A percentile compares a stretch with the other conserved stretches of the same genome.
Evolutionary conservation across 2,888 invertebrate species (phyloP).

Genomic region (Argyra leucocephala): DNA sequence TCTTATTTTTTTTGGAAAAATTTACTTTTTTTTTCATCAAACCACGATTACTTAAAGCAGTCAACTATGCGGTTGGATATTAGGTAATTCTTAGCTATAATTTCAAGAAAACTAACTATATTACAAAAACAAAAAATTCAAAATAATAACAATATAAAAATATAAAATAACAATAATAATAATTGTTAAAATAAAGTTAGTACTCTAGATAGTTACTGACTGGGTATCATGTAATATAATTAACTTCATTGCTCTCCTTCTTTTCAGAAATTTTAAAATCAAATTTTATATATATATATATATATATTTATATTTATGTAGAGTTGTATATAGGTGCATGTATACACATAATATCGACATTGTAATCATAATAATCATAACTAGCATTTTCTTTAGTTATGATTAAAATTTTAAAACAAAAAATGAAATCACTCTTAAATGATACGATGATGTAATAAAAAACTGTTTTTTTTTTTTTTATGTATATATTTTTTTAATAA

Average conservation of each 20-base stretch:
- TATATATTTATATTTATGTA: too few relatives aligned
- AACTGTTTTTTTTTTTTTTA: neutral
- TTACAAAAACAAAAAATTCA: too few relatives aligned
- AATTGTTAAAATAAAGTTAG: neutral
- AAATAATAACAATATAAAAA: too few relatives aligned
- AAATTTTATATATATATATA: too few relatives aligned
- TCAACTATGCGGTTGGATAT: neutral
- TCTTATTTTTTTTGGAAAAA: too few relatives aligned
- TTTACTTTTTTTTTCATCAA: neutral
- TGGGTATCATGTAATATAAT: neutral
- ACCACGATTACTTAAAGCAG: constrained; percentile 1
- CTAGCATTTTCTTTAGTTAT: neutral
- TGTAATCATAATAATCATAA: constrained; percentile 5
- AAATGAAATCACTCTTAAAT: neutral
- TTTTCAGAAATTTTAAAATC: neutral
- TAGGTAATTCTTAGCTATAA: neutral
- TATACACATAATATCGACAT: neutral
- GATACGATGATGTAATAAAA: neutral
- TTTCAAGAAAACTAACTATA: neutral
- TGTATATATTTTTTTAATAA: neutral
- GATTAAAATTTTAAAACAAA: neutral
- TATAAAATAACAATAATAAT: too few relatives aligned
- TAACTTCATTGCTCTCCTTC: neutral
- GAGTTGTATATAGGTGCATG: too few relatives aligned
- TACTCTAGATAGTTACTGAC: neutral